Base-by-base conservation (phyloP, 2,113 vertebrate genomes). In the Protomyctophum bolini region DNA sequence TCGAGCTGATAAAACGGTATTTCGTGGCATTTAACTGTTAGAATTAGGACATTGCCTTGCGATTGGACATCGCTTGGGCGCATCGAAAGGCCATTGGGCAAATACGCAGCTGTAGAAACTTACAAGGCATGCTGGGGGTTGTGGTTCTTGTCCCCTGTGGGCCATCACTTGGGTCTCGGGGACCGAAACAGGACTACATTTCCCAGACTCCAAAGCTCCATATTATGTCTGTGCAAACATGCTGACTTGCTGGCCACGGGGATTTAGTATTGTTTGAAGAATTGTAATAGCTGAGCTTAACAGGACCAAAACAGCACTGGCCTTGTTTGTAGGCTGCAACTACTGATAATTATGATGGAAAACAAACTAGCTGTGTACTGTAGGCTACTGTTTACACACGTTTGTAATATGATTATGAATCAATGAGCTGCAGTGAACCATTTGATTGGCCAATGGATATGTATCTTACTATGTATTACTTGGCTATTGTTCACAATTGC, bases 241-340 rank as follows among this genome's bases (percentile, higher is more conserved):
- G 91, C 92, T 89, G 92, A 93, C 90, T 86, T 72, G 89, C 77
- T 87, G 83, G 77, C 76, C 84, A 70, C 75, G 81, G 81, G 91
- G 86, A 88, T 89, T 91, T 92, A 21, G 83, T 75, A 90, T 91
- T 93, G 89, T 92, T 71, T 83, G 68, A 70, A 47, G 68, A 70
- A 47, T 76, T 80, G 89, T 41, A 41, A 92, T 89, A 93, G 91
- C 91, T 92, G 90, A 93, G 88, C 84, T 90, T 90, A 88, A 89
- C 87, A 88, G 77, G 81, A 82, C 33, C 33, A 41, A 4, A 41
- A 41, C 33, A 41, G 33, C 77, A 4, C 33, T 41, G 33, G 33
- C 33, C 33, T 41, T 41, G 33, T 41, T 21, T n/a, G 56, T 8
- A 73, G 0, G 55, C 47, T 48, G 58, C 29, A 21, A 1, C 77